Evolutionary conservation across 2,797 vertebrate genomes (phyloP), one percentile per base, ranked within the genome.

Genomic region (Florisuga fusca): DNA sequence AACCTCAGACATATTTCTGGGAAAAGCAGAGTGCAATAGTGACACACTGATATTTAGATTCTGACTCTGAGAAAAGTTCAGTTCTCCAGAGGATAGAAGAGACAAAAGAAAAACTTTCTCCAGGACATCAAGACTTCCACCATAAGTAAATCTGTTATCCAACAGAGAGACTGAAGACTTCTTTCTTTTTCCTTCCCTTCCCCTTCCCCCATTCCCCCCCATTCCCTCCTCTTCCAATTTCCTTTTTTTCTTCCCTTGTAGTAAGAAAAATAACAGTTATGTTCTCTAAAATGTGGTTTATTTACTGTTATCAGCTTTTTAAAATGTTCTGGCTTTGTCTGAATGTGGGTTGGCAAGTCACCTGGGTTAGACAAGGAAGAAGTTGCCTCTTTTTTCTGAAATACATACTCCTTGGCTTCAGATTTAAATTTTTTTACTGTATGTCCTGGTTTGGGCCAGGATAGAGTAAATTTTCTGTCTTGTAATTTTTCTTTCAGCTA

Each of bases 51-150:
- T 76, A 63, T 63, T 92, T 79, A 73, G 12, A 46, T 79, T 84
- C 54, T 69, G 53, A 73, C 13, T 27, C 5, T 20, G 20, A 86
- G 62, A 81, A 71, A 93, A 59, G 6, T 61, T 80, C 38, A 9
- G 10, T 43, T 89, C 62, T 29, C 55, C 66, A 55, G 63, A 79
- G 16, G 78, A 69, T 15, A 54, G 14, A 63, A 36, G 12, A 86
- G 22, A 84, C 22, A 66, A 79, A 90, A 90, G 51, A 87, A 87
- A 67, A 80, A 61, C 34, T 7, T 34, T 74, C 48, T 92, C 57
- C 31, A 64, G 29, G 33, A 21, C 23, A 14, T 45, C 55, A 72
- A 43, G 7, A 73, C 3, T 14, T 25, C 20, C 62, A 27, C 14
- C 26, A 15, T 67, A 77, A 50, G 6, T 72, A 10, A 80, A 62